These are phyloP conservation scores for Dione vanillae DNA, from an alignment of 2,888 invertebrate species.

Conservation along the genomic window DNA sequence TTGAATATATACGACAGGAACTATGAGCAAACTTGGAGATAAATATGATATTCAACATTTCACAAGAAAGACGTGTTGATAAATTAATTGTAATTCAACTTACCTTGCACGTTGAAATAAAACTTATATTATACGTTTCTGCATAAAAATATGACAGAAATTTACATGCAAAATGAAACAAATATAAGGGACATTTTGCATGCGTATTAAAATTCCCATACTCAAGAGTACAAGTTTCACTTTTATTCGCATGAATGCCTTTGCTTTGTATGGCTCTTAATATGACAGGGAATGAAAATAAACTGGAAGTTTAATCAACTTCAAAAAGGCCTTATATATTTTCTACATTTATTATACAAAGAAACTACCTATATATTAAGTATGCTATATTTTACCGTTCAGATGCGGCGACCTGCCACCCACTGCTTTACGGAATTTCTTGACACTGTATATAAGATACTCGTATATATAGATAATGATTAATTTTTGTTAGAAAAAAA, in stretches of 20 bases:
- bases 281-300: not conserved
- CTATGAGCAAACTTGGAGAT: too few relatives aligned
- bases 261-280: slow-evolving; percentile 6
- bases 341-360: not conserved
- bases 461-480: too few relatives aligned
- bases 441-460: too few relatives aligned
- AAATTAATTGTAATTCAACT: slow-evolving; percentile 2
- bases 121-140: not conserved
- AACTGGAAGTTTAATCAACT: not conserved
- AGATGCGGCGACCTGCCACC: too few relatives aligned
- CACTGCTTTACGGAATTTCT: too few relatives aligned
- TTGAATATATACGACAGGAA: too few relatives aligned
- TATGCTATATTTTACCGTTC: too few relatives aligned
- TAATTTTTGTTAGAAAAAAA: too few relatives aligned
- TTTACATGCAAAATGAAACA: not conserved
- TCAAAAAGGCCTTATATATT: not conserved
- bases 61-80: not conserved
- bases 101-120: not conserved
- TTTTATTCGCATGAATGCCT: not conserved
- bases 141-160: not conserved
- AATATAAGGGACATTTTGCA: slow-evolving; percentile 8
- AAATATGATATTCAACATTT: not conserved
- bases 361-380: too few relatives aligned
- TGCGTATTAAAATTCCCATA: not conserved
- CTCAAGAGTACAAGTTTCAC: not conserved